phyloP scores from a whole-genome alignment of 2,888 invertebrate species.

The Noctua fimbriata region DNA sequence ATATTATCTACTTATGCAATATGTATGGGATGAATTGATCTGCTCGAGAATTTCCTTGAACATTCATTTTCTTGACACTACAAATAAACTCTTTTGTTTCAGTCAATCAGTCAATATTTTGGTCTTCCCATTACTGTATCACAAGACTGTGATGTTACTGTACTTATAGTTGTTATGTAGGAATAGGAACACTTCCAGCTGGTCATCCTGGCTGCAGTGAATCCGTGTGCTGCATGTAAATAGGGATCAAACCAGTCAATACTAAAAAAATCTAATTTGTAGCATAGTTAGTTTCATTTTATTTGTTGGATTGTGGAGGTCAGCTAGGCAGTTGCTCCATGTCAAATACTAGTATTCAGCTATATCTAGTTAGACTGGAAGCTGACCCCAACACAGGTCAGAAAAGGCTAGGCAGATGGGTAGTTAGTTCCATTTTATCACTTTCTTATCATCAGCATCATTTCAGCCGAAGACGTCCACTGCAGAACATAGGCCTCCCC shows the following conservation, averaged over 20 bases:
- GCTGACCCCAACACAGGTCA: not conserved
- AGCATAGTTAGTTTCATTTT: not conserved
- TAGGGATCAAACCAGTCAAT: not conserved
- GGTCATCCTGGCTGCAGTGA: not conserved
- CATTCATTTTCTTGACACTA: not conserved
- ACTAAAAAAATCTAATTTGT: not conserved
- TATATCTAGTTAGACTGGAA: not conserved
- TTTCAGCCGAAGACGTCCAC: too few relatives aligned
- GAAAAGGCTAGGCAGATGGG: not conserved
- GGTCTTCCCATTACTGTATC: not conserved
- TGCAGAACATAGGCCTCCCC: too few relatives aligned
- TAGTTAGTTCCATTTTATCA: not conserved
- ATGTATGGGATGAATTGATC: conserved; percentile 1
- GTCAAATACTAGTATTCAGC: not conserved
- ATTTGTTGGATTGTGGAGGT: not conserved
- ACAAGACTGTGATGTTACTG: not conserved
- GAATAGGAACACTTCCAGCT: not conserved
- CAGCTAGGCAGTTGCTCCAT: not conserved
- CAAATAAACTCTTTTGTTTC: not conserved
- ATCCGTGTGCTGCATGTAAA: not conserved
- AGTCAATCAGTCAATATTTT: not conserved
- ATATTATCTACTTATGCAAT: conserved; percentile 30
- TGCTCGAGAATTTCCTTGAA: not conserved
- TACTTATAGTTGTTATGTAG: not conserved
- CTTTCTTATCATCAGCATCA: too few relatives aligned